Base-by-base conservation (phyloP, 2,113 vertebrate species). In the Eleginops maclovinus region DNA sequence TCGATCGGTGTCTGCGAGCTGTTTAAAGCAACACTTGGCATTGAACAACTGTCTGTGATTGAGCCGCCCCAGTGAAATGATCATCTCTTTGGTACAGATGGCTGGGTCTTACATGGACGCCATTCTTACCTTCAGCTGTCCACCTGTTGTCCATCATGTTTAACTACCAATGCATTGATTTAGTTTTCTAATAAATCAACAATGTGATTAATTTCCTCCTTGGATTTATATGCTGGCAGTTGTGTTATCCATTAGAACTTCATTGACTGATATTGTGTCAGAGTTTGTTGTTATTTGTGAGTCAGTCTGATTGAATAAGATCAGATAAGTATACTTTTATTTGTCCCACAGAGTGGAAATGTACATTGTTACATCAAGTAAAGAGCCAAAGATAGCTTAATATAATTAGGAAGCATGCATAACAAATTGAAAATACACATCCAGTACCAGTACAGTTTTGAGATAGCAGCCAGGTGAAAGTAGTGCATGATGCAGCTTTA, bases 401-500 rank as follows among this genome's bases (percentile, higher is more conserved):
- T n/a, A n/a, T n/a, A n/a, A n/a, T n/a, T n/a, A n/a, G n/a, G n/a
- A n/a, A n/a, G n/a, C n/a, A n/a, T n/a, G n/a, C n/a, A n/a, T n/a
- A n/a, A n/a, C n/a, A n/a, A n/a, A n/a, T n/a, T n/a, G n/a, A n/a
- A n/a, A n/a, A n/a, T n/a, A n/a, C n/a, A n/a, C n/a, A n/a, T n/a
- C n/a, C n/a, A n/a, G n/a, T n/a, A n/a, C n/a, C n/a, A n/a, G n/a
- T n/a, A n/a, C n/a, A n/a, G n/a, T n/a, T n/a, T n/a, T n/a, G n/a
- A n/a, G n/a, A n/a, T n/a, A n/a, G n/a, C n/a, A n/a, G n/a, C n/a
- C n/a, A n/a, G n/a, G n/a, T n/a, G n/a, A n/a, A n/a, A n/a, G n/a
- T n/a, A n/a, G n/a, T n/a, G n/a, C n/a, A n/a, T n/a, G n/a, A 21
- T 64, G 22, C 59, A 58, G 31, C 31, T 51, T 81, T 59, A 53